These are phyloP conservation scores for Cynoglossus semilaevis DNA, from an alignment of 2,113 vertebrate species.

Conservation along the genomic window DNA sequence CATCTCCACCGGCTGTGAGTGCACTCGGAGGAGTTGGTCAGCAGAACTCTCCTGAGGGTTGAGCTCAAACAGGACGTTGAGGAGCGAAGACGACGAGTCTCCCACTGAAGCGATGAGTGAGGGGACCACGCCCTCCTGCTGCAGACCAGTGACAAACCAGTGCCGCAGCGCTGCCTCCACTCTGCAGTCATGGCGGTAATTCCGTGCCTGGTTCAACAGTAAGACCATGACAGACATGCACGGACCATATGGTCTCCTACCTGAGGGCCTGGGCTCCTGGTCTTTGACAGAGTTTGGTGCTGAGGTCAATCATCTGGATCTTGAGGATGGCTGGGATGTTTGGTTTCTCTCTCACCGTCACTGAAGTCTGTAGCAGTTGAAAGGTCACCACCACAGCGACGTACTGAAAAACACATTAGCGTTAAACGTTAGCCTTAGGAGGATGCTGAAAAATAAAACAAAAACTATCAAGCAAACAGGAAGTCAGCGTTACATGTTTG, in stretches of 20 bases:
- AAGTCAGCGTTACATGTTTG: slow-evolving; percentile 76
- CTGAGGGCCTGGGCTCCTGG: slow-evolving; percentile 93
- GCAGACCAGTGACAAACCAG: slow-evolving; percentile 91
- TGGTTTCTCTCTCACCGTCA: slow-evolving; percentile 85
- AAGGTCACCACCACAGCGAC: slow-evolving; percentile 85
- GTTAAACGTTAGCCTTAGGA: background rate
- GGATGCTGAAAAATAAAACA: background rate
- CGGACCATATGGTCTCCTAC: slow-evolving; percentile 56
- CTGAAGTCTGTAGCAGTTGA: slow-evolving; percentile 87
- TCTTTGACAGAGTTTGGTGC: slow-evolving; percentile 86
- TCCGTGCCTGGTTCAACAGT: background rate
- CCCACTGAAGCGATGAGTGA: slow-evolving; percentile 90
- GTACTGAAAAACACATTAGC: slow-evolving; percentile 78
- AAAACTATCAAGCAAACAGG: background rate
- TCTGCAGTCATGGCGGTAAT: slow-evolving; percentile 62
- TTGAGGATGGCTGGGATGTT: slow-evolving; percentile 88
- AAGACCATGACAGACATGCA: background rate
- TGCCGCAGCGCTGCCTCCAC: slow-evolving; percentile 88
- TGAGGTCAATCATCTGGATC: slow-evolving; percentile 89
- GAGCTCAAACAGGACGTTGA: slow-evolving; percentile 83
- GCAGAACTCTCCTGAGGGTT: slow-evolving; percentile 83
- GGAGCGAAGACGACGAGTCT: slow-evolving; percentile 82
- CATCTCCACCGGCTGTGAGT: slow-evolving; percentile 93
- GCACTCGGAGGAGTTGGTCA: slow-evolving; percentile 85
- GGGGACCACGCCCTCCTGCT: slow-evolving; percentile 81